A percentile compares a stretch with the other conserved stretches of the same genome.
Conservation (phyloP, 2,113 vertebrate species). For the Trinectes maculatus region DNA sequence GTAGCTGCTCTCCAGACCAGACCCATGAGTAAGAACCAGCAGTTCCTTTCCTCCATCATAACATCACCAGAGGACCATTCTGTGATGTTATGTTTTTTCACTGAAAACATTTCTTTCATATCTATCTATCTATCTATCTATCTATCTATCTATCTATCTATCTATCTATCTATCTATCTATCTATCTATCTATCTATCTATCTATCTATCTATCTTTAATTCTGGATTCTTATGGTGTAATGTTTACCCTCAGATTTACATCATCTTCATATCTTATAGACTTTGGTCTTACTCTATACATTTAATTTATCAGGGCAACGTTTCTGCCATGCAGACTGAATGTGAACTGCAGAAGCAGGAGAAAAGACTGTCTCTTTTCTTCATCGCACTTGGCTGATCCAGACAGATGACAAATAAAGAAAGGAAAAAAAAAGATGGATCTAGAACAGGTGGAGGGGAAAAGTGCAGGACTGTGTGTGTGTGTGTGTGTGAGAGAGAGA, state of each 20-base stretch:
- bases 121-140: too few relatives aligned
- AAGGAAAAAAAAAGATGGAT: conserved; percentile 28
- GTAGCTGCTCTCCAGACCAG: conserved; percentile 36
- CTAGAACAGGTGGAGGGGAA: conserved; percentile 24
- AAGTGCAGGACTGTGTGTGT: neutral
- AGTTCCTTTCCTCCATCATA: conserved; percentile 4
- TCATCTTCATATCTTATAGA: too few relatives aligned
- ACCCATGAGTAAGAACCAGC: conserved; percentile 25
- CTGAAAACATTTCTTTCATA: too few relatives aligned
- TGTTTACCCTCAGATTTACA: too few relatives aligned
- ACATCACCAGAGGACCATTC: neutral
- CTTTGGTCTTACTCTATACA: too few relatives aligned
- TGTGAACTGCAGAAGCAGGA: neutral
- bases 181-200: too few relatives aligned
- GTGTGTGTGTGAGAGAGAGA: neutral
- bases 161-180: too few relatives aligned
- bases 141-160: too few relatives aligned
- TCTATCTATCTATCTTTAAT: too few relatives aligned
- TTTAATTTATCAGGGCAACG: neutral
- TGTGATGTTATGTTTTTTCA: neutral
- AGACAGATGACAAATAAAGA: conserved; percentile 23
- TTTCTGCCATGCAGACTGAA: neutral
- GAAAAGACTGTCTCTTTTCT: neutral
- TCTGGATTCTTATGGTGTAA: too few relatives aligned
- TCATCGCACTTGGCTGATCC: neutral